Conservation (phyloP, 2,888 invertebrate genomes). For the Rosalia funebris region DNA sequence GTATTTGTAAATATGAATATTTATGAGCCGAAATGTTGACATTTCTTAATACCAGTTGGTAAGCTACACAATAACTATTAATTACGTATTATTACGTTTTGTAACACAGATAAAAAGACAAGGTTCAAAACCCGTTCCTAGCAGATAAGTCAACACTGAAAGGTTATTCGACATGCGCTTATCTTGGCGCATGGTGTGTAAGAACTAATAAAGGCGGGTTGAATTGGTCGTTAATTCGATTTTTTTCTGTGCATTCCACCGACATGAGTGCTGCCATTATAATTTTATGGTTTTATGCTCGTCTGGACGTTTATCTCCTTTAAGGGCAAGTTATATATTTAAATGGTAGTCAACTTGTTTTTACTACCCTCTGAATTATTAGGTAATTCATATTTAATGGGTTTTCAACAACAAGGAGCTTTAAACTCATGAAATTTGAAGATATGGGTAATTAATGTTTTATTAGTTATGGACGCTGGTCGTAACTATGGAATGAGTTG, state of each 20-base stretch:
- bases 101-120: constrained; percentile 7
- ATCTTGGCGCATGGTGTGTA: not conserved
- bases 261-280: constrained; percentile 8
- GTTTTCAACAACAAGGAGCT: not conserved
- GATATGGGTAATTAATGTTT: not conserved
- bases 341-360: not conserved
- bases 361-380: constrained; percentile 15
- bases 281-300: constrained; percentile 19
- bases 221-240: constrained; percentile 16
- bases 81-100: constrained; percentile 13
- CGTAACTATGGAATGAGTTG: too few species aligned
- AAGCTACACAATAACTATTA: constrained; percentile 1
- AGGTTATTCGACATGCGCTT: constrained; percentile 1
- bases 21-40: constrained; percentile 5
- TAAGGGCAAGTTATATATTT: constrained; percentile 6
- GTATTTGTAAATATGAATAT: constrained; percentile 13
- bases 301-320: constrained; percentile 26
- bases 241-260: constrained; percentile 9
- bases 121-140: not conserved
- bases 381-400: constrained; percentile 8
- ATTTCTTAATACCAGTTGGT: constrained; percentile 6
- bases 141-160: not conserved
- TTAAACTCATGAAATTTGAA: not conserved
- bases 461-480: too few species aligned
- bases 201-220: constrained; percentile 13